Evolutionary conservation across 2,113 vertebrate genomes (phyloP).

Genomic region (Eleginops maclovinus): DNA sequence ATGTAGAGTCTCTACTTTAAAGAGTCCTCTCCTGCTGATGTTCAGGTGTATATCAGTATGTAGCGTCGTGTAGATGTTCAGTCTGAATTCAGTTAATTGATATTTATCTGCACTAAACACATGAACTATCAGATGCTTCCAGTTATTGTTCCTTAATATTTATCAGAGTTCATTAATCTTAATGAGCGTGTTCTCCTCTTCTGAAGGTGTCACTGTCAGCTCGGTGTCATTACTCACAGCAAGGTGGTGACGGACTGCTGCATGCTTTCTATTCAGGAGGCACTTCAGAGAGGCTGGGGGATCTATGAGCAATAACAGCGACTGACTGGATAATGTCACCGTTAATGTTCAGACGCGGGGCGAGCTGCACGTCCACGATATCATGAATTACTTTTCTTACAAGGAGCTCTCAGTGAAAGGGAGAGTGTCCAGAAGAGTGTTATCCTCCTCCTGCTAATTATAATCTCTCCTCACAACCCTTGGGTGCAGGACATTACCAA

Average conservation of each 20-base stretch:
- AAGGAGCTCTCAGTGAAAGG: conserved; percentile 1
- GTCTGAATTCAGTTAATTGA: background rate
- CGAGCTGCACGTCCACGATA: conserved; percentile 9
- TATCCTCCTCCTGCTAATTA: conserved; percentile 47
- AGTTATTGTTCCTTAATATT: background rate
- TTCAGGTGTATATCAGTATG: too few relatives aligned
- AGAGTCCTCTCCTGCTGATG: too few relatives aligned
- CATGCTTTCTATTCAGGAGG: too few relatives aligned
- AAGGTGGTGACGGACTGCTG: too few relatives aligned
- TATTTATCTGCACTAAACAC: background rate
- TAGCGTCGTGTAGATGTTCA: too few relatives aligned
- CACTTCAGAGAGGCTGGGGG: conserved; percentile 11
- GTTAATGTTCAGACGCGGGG: background rate
- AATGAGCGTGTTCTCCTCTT: background rate
- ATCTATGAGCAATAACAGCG: conserved; percentile 11
- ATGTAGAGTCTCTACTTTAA: too few relatives aligned
- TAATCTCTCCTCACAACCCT: conserved; percentile 34
- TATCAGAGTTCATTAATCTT: background rate
- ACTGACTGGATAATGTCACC: background rate
- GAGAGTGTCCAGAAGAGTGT: conserved; percentile 12
- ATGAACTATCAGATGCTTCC: background rate
- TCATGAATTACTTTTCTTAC: too few relatives aligned
- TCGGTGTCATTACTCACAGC: background rate
- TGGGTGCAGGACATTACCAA: conserved; percentile 50
- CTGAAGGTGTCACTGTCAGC: background rate